These are phyloP conservation scores for Epirrita christyi DNA, from an alignment of 2,888 invertebrate species.

Conservation along the genomic window DNA sequence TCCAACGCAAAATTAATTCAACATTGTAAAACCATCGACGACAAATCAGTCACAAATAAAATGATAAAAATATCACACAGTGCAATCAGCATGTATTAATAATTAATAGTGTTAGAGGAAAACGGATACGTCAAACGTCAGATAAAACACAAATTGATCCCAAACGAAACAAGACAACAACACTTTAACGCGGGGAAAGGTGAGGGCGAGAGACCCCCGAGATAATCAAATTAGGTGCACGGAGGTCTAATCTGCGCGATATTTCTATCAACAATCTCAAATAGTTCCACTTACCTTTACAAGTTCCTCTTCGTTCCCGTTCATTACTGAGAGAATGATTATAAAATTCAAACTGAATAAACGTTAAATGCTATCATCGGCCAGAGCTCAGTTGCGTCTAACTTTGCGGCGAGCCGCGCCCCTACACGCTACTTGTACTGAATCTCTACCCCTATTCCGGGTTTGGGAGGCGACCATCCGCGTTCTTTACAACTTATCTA, in stretches of 20 bases:
- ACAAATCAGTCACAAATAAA: conserved; percentile 3
- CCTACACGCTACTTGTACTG: conserved; percentile 84
- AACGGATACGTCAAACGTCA: conserved; percentile 46
- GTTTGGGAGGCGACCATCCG: conserved; percentile 69
- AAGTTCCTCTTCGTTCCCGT: conserved; percentile 24
- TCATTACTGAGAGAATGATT: conserved; percentile 46
- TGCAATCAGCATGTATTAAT: conserved; percentile 22
- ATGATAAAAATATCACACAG: conserved; percentile 30
- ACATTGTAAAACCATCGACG: background rate
- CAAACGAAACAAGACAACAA: conserved; percentile 76
- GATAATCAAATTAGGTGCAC: conserved; percentile 67
- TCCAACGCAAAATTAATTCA: background rate
- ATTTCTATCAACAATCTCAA: conserved; percentile 28
- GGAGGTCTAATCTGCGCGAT: conserved; percentile 37
- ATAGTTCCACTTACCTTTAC: conserved; percentile 60
- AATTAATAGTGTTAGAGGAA: conserved; percentile 27
- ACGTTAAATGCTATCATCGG: conserved; percentile 73
- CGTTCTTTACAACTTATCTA: conserved; percentile 51
- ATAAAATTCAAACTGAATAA: conserved; percentile 56
- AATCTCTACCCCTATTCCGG: conserved; percentile 84
- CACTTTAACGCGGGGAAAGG: conserved; percentile 57
- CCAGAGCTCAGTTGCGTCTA: conserved; percentile 82
- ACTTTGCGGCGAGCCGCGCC: conserved; percentile 85
- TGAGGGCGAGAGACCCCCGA: conserved; percentile 65
- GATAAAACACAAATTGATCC: conserved; percentile 62